Base-by-base conservation (phyloP, 2,888 invertebrate genomes). In the Tenodera sinensis region DNA sequence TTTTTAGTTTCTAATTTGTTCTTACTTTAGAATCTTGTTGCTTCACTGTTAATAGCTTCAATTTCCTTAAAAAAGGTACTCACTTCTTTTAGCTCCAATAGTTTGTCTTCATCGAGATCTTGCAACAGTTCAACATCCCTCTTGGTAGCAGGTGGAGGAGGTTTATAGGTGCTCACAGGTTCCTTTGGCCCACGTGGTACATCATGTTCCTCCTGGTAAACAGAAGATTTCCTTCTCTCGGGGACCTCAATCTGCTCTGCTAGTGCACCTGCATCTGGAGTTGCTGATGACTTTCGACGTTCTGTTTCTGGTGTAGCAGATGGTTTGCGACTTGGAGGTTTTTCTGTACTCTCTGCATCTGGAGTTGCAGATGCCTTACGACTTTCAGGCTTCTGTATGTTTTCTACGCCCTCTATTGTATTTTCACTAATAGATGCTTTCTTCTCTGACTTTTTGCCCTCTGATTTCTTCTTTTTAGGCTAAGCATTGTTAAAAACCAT, bases 61-160 rank as follows among this genome's bases (percentile, higher is more conserved):
- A 30, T 30, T 30, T 3, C 2, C 30, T 30, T 30, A 30, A 30
- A 30, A 15, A 71, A 20, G 6, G 20, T 83, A 90, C 85, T 89
- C 93, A 95, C 96, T 94, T 96, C 96, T 93, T 95, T 95, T n/a
- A 96, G 92, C 92, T 96, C 96, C 89, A 94, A 95, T 91, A 96
- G 93, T 92, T 95, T 95, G 90, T 93, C 93, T 91, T 95, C 95
- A 91, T 95, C 95, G 91, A 95, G 92, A 91, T 95, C 95, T 34
- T 94, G 94, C 87, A 94, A 92, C 15, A 90, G 54, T 14, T 89
- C 87, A 20, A 88, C 83, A 27, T 89, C 87, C 34, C 71, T 89
- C 85, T 84, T 89, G 28, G 86, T 89, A n/a, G 89, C 88, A 14
- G 89, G 83, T 83, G 87, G 83, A 42, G 87, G 89, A 27, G 84